Evolutionary conservation across 1,140 invertebrate genomes (phyloP).

Genomic region (Macrosteles quadrilineatus): DNA sequence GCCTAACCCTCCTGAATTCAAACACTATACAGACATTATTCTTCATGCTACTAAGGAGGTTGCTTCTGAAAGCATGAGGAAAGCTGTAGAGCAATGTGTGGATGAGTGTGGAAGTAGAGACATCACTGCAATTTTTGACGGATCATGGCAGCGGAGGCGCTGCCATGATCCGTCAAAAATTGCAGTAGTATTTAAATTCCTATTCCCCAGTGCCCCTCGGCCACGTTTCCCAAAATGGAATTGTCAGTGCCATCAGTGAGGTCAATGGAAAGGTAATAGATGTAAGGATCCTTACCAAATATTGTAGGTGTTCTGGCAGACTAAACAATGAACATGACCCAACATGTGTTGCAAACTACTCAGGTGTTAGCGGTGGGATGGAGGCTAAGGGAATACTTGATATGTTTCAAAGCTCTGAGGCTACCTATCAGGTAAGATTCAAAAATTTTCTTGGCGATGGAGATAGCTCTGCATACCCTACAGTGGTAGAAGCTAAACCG

Average conservation of each 20-base stretch:
- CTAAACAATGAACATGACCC: background rate
- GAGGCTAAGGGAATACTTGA: background rate
- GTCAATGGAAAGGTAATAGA: background rate
- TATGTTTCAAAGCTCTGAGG: background rate
- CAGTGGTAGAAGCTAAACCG: background rate
- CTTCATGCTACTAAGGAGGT: background rate
- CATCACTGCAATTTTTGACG: too few relatives aligned
- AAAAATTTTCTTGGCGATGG: slow-evolving; percentile 37
- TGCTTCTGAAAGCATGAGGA: background rate
- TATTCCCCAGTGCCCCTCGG: background rate
- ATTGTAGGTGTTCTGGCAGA: background rate
- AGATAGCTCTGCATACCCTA: slow-evolving; percentile 19
- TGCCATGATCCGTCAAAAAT: too few relatives aligned
- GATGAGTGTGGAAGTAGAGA: background rate
- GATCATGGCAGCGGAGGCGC: too few relatives aligned
- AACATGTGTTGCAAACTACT: background rate
- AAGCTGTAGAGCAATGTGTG: slow-evolving; percentile 1
- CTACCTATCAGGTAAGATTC: background rate
- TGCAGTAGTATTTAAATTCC: background rate
- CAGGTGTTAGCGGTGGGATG: background rate
- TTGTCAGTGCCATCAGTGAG: background rate
- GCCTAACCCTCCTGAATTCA: background rate
- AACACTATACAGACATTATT: background rate
- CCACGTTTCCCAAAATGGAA: background rate
- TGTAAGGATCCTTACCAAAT: background rate